phyloP scores from a whole-genome alignment of 1,140 invertebrate genomes.

The Drosophila pectinifera region DNA sequence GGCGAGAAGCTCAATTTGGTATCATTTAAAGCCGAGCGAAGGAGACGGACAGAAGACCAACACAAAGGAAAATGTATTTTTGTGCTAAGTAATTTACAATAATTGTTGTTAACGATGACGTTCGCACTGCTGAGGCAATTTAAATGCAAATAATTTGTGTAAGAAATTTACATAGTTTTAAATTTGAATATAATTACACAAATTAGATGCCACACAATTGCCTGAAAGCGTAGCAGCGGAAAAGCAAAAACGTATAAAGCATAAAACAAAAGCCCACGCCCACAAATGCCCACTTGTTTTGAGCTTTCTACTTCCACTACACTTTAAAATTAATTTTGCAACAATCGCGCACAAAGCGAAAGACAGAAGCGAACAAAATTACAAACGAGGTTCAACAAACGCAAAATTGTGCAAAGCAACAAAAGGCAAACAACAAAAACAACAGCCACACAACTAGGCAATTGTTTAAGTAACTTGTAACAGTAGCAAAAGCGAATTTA shows the following conservation, averaged over 20 bases:
- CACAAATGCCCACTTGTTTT: conserved; percentile 54
- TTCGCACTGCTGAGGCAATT: conserved; percentile 50
- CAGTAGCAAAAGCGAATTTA: conserved; percentile 76
- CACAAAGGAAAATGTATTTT: conserved; percentile 14
- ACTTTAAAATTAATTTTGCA: conserved; percentile 61
- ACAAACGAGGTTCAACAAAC: conserved; percentile 77
- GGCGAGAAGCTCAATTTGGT: conserved; percentile 74
- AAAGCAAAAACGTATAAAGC: conserved; percentile 19
- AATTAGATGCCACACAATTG: conserved; percentile 61
- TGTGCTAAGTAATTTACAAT: conserved; percentile 74
- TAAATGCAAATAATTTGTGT: conserved; percentile 80
- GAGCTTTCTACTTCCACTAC: conserved; percentile 68
- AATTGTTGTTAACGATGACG: conserved; percentile 75
- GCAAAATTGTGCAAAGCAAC: conserved; percentile 72
- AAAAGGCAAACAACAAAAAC: conserved; percentile 36
- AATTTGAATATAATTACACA: conserved; percentile 82
- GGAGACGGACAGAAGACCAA: not conserved
- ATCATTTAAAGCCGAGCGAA: conserved; percentile 44
- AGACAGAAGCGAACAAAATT: conserved; percentile 36
- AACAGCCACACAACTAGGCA: conserved; percentile 45
- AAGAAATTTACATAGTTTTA: conserved; percentile 76
- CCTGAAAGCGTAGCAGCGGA: not conserved
- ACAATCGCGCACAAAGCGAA: conserved; percentile 41
- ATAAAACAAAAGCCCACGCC: conserved; percentile 68
- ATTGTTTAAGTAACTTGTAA: conserved; percentile 78